Conservation (phyloP, 2,888 invertebrate species). For the Tridacna gigas region DNA sequence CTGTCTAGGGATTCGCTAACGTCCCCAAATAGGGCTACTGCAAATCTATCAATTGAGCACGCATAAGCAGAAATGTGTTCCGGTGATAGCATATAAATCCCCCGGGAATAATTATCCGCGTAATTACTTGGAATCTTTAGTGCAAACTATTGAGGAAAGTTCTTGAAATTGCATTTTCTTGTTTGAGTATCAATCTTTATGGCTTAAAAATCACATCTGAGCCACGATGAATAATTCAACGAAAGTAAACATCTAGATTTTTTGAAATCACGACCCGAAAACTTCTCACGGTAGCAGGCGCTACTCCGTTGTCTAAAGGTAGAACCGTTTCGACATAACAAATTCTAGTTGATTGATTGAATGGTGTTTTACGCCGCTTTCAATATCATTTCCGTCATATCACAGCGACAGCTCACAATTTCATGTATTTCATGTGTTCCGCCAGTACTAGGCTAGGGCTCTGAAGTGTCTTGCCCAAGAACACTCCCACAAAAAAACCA, state of each 20-base stretch:
- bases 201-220: not conserved
- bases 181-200: not conserved
- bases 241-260: not conserved
- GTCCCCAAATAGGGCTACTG: constrained; percentile 17
- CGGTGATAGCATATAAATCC: constrained; percentile 26
- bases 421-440: too few species aligned
- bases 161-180: constrained; percentile 18
- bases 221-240: not conserved
- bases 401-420: too few species aligned
- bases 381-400: too few species aligned
- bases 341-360: too few species aligned
- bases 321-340: too few species aligned
- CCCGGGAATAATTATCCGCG: constrained; percentile 21
- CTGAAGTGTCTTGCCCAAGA: too few species aligned
- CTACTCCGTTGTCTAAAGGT: too few species aligned
- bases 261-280: too few species aligned
- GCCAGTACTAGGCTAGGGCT: too few species aligned
- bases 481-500: too few species aligned
- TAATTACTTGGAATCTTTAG: constrained; percentile 17
- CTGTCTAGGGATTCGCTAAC: constrained; percentile 7
- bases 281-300: too few species aligned
- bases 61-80: constrained; percentile 19
- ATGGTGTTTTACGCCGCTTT: too few species aligned
- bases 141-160: constrained; percentile 4
- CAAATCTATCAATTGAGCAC: constrained; percentile 24